A percentile compares a stretch with the other conserved stretches of the same genome.
These are phyloP conservation scores for Thecophora atra DNA, from an alignment of 2,888 invertebrate species.

Conservation along the genomic window DNA sequence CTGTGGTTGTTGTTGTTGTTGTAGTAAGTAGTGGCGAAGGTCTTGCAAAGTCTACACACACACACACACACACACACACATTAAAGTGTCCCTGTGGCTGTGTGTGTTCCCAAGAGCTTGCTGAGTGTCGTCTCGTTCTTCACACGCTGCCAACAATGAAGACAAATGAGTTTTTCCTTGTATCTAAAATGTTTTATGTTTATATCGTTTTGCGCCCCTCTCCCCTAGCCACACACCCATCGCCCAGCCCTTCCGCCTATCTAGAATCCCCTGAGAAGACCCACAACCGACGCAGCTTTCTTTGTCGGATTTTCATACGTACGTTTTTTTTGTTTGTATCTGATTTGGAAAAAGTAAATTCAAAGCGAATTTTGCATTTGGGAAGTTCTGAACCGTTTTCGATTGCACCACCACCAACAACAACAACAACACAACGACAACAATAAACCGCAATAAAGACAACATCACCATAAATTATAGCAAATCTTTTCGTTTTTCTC, in stretches of 20 bases:
- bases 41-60: neutral
- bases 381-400: neutral
- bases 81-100: neutral
- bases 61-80: neutral
- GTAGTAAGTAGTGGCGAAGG: neutral
- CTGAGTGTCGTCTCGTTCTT: conserved; percentile 5
- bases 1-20: neutral
- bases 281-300: neutral
- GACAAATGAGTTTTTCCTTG: conserved; percentile 32
- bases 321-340: neutral
- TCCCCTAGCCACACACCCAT: neutral
- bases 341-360: neutral
- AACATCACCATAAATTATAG: neutral
- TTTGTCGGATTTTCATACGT: conserved; percentile 4
- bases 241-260: neutral
- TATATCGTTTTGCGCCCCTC: neutral
- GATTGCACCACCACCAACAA: neutral
- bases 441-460: neutral
- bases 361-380: neutral
- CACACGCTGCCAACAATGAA: conserved; percentile 30
- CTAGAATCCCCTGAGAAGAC: neutral
- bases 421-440: neutral
- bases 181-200: neutral
- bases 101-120: neutral
- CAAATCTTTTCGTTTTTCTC: neutral